A percentile compares a stretch with the other conserved stretches of the same genome.
Conservation (phyloP, 2,113 vertebrate genomes). For the Tyrannus savana region DNA sequence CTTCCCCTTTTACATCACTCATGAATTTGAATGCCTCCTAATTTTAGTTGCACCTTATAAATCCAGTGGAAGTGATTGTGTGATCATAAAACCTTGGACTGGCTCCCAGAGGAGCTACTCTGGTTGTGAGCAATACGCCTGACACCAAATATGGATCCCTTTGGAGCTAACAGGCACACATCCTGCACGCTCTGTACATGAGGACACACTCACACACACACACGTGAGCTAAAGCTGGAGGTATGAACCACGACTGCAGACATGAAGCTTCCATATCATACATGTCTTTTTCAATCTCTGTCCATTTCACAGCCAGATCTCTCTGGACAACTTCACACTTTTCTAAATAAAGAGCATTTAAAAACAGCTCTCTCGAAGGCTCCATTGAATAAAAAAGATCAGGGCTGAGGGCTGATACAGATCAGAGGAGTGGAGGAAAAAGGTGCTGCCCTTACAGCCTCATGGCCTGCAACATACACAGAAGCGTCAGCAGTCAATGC, state of each 20-base stretch:
- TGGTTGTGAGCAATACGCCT: background rate
- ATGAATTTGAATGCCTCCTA: background rate
- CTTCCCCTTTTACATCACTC: constrained; percentile 15
- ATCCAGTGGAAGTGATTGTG: background rate
- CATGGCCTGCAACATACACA: rapidly evolving
- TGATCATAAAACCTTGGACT: background rate
- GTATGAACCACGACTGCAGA: rapidly evolving
- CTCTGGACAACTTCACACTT: background rate
- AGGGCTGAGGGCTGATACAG: background rate
- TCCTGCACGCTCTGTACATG: background rate
- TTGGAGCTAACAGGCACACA: background rate
- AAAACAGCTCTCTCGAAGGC: background rate
- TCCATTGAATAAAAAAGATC: background rate
- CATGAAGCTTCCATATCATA: background rate
- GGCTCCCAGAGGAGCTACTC: background rate
- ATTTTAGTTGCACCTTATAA: constrained; percentile 42
- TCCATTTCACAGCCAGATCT: background rate
- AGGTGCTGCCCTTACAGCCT: background rate
- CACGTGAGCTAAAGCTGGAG: background rate
- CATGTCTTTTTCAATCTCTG: background rate
- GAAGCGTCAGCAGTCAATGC: background rate
- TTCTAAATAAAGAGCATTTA: background rate
- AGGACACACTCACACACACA: background rate
- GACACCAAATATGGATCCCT: background rate
- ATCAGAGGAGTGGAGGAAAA: background rate